Evolutionary conservation across 2,113 vertebrate species (phyloP), one percentile per base, ranked within the genome.

Genomic region (Bubo scandiacus): DNA sequence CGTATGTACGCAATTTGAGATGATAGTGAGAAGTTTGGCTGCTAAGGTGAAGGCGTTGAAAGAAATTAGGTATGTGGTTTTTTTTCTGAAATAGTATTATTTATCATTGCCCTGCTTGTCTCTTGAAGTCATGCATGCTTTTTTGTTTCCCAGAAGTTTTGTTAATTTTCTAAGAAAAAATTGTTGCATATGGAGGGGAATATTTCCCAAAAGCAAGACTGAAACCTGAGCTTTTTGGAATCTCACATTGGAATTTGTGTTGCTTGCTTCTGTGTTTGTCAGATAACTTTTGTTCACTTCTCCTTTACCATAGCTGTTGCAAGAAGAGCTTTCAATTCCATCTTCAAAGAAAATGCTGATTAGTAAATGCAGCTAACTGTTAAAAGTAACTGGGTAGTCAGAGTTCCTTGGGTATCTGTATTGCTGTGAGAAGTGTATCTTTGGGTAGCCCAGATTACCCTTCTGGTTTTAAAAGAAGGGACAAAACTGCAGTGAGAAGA

Each of bases 41-140:
- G 87, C 94, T 77, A 97, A 98, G 40, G 84, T 98, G 79, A 96
- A 98, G 81, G 80, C 84, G 16, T 20, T 97, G 22, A 98, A 97
- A 97, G 95, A 94, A 96, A 61, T 96, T 30, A 98, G 98, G 97
- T 98, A 92, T 42, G 88, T 66, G 3, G 5, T 22, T 58, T 34
- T 34, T 34, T 71, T 27, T 16, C 18, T 68, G 17, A 85, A 86
- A 21, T 22, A 54, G 6, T 36, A 36, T 5, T 74, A 25, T 49
- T 57, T 89, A 30, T 51, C 16, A 29, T 47, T 81, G 29, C 30
- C 6, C 19, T 89, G 54, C 66, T 78, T 95, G 32, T 81, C 43
- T 86, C 25, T 94, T 90, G 68, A 93, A 77, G 83, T 63, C 10
- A 78, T 89, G 40, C 10, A 70, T 92, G 49, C 16, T 38, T 71